Percentiles rank a stretch among this genome's conserved stretches.
These are phyloP conservation scores for Cephus pygmeus DNA, from an alignment of 2,888 invertebrate genomes.

Conservation along the genomic window DNA sequence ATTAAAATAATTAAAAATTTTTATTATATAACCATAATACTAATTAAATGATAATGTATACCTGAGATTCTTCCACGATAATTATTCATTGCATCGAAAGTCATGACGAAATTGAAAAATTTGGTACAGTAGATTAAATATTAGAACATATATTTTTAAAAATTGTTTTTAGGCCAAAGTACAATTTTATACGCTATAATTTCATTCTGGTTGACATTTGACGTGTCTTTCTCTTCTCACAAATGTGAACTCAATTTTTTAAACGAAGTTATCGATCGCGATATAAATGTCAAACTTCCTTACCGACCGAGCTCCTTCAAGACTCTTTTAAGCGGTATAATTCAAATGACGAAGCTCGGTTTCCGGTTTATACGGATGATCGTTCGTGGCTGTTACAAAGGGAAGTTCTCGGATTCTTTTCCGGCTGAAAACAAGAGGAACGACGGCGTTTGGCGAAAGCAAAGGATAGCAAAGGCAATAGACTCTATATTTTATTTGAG, in stretches of 20 bases:
- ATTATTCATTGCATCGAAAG: background rate
- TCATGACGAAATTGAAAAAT: background rate
- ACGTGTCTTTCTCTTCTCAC: background rate
- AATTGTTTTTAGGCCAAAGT: background rate
- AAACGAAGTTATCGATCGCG: background rate
- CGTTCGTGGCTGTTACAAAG: background rate
- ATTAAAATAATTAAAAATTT: no score
- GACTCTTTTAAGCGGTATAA: background rate
- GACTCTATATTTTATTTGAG: constrained; percentile 33
- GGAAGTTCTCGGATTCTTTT: background rate
- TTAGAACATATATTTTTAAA: background rate
- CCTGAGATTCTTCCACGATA: background rate
- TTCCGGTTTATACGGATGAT: background rate
- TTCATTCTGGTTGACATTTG: background rate
- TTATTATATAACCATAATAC: no score
- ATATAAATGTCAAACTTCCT: background rate
- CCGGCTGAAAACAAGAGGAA: background rate
- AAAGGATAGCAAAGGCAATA: constrained; percentile 23
- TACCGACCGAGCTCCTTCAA: background rate
- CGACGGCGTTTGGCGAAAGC: constrained; percentile 11
- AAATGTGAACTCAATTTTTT: background rate
- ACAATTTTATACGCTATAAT: background rate
- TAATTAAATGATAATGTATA: background rate
- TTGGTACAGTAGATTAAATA: background rate
- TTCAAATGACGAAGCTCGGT: background rate